phyloP scores from a whole-genome alignment of 2,113 vertebrate genomes.

The Sphaerodactylus townsendi region DNA sequence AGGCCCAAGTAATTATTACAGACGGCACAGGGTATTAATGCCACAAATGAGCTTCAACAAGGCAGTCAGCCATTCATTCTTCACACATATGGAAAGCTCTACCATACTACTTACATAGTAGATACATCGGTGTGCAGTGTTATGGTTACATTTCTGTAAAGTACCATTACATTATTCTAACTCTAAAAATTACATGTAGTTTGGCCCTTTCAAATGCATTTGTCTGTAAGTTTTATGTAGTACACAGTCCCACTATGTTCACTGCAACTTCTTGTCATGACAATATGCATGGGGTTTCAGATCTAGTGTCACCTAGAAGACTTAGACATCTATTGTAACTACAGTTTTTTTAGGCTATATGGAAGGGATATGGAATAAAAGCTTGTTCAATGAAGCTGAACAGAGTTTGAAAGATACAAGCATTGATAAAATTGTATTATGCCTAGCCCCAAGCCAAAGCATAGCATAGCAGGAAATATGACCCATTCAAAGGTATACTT shows the following conservation, averaged over 20 bases:
- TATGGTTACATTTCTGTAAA: constrained; percentile 25
- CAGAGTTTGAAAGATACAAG: not conserved
- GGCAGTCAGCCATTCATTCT: constrained; percentile 6
- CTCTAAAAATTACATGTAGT: not conserved
- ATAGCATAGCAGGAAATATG: not conserved
- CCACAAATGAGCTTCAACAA: not conserved
- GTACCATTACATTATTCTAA: constrained; percentile 12
- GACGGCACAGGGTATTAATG: not conserved
- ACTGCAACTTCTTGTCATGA: not conserved
- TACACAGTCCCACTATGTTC: not conserved
- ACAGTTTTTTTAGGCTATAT: not conserved
- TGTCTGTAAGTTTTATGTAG: not conserved
- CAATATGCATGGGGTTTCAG: not conserved
- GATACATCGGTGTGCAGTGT: not conserved
- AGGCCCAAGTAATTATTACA: not conserved
- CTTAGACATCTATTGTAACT: not conserved
- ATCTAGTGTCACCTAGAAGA: not conserved
- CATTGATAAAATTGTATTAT: not conserved
- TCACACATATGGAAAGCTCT: constrained; percentile 19
- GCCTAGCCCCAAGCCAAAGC: not conserved
- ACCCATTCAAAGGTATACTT: not conserved
- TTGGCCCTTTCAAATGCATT: not conserved
- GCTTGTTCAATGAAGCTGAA: not conserved
- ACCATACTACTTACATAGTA: constrained; percentile 9
- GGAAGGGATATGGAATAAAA: not conserved